Conservation (phyloP, 1,140 invertebrate species). For the Leptestheria dahalacensis region DNA sequence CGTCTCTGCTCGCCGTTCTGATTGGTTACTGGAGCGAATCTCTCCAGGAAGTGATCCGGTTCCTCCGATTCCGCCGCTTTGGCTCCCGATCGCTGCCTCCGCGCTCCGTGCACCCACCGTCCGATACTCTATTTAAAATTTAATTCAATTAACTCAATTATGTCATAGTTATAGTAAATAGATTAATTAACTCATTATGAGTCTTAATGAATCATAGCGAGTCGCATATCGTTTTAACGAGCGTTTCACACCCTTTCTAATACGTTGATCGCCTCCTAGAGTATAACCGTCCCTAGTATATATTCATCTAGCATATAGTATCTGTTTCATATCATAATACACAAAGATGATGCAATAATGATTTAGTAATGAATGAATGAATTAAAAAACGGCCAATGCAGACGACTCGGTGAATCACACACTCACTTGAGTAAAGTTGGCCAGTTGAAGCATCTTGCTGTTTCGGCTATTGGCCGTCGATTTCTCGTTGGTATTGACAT, state of each 20-base stretch:
- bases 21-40: background rate
- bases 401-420: background rate
- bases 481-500: background rate
- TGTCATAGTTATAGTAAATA: background rate
- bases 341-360: too few relatives aligned
- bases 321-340: too few relatives aligned
- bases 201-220: too few relatives aligned
- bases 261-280: too few relatives aligned
- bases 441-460: background rate
- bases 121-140: background rate
- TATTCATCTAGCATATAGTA: too few relatives aligned
- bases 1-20: background rate
- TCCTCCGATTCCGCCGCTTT: background rate
- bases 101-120: background rate
- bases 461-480: background rate
- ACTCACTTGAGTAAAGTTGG: background rate
- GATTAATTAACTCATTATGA: background rate
- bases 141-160: background rate
- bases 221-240: too few relatives aligned
- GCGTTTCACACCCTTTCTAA: too few relatives aligned
- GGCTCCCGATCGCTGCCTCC: background rate
- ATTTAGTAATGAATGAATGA: background rate
- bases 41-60: background rate
- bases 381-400: background rate
- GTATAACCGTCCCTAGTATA: too few relatives aligned